These are phyloP conservation scores for Drosophila lowei DNA, from an alignment of 1,140 invertebrate genomes.

Conservation along the genomic window DNA sequence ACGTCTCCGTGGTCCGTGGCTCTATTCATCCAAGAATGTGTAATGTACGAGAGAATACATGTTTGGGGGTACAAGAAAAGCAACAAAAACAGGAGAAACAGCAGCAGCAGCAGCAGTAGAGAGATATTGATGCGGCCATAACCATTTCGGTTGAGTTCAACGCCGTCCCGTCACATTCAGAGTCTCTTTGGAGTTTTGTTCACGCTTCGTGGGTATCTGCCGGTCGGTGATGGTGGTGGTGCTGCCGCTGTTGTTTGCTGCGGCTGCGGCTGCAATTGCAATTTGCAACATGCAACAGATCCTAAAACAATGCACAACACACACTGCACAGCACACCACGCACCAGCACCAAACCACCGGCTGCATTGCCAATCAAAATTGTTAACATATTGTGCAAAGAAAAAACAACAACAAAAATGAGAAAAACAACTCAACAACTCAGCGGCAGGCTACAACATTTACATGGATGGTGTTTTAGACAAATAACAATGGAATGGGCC, in stretches of 20 bases:
- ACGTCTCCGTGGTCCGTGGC: constrained; percentile 15
- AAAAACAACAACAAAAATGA: constrained; percentile 16
- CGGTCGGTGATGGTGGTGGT: constrained; percentile 16
- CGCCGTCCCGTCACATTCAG: constrained; percentile 11
- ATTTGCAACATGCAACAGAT: constrained; percentile 66
- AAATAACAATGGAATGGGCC: neutral
- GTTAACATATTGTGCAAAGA: constrained; percentile 64
- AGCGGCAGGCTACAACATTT: constrained; percentile 26
- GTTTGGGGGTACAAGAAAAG: neutral
- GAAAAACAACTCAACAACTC: constrained; percentile 45
- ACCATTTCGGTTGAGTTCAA: constrained; percentile 43
- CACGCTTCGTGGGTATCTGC: constrained; percentile 50
- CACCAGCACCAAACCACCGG: constrained; percentile 9
- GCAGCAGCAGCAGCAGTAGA: too few relatives aligned
- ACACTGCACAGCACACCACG: constrained; percentile 26
- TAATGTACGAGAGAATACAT: constrained; percentile 12
- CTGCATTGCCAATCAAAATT: constrained; percentile 66
- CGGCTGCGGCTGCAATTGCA: constrained; percentile 39
- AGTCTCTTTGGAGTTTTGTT: constrained; percentile 33
- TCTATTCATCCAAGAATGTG: constrained; percentile 42
- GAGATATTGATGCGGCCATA: constrained; percentile 21
- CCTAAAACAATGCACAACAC: constrained; percentile 57
- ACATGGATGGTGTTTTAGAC: constrained; percentile 27
- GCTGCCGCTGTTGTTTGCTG: constrained; percentile 25
- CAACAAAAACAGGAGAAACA: constrained; percentile 5